These are phyloP conservation scores for Lycodopsis pacificus DNA, from an alignment of 2,797 vertebrate species.

Conservation along the genomic window DNA sequence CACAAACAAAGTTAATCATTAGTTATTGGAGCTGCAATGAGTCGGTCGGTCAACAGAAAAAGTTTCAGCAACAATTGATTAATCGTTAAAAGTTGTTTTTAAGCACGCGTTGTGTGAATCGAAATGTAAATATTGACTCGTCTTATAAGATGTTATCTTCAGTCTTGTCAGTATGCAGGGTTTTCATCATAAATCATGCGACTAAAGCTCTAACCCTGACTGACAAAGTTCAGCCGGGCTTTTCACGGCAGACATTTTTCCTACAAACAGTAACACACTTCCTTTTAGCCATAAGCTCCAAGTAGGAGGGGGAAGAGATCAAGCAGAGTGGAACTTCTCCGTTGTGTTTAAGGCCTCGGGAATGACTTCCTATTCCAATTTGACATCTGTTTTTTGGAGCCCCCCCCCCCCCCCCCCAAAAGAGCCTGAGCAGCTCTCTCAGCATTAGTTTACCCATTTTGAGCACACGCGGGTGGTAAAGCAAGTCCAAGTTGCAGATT, in stretches of 20 bases:
- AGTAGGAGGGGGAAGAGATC: conserved; percentile 25
- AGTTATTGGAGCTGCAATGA: background rate
- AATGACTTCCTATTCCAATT: conserved; percentile 44
- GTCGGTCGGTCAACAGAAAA: background rate
- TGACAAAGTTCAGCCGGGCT: background rate
- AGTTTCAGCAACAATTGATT: background rate
- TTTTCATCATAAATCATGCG: background rate
- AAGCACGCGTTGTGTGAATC: background rate
- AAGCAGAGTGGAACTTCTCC: conserved; percentile 31
- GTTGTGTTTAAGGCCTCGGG: conserved; percentile 20
- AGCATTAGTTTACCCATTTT: conserved; percentile 10
- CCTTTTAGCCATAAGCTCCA: conserved; percentile 6
- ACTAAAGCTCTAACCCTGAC: background rate
- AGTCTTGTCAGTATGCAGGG: background rate
- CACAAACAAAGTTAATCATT: background rate
- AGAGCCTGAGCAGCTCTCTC: background rate
- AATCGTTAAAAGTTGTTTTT: background rate
- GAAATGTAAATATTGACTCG: background rate
- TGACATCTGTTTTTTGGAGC: conserved; percentile 41
- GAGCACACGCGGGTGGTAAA: conserved; percentile 2
- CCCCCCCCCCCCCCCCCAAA: background rate
- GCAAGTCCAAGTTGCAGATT: background rate
- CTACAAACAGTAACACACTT: conserved; percentile 2
- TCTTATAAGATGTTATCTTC: background rate
- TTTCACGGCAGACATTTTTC: conserved; percentile 1